Percentiles rank a stretch among this genome's conserved stretches.
Evolutionary conservation across 1,140 invertebrate species (phyloP).

Genomic region (Trissolcus basalis): DNA sequence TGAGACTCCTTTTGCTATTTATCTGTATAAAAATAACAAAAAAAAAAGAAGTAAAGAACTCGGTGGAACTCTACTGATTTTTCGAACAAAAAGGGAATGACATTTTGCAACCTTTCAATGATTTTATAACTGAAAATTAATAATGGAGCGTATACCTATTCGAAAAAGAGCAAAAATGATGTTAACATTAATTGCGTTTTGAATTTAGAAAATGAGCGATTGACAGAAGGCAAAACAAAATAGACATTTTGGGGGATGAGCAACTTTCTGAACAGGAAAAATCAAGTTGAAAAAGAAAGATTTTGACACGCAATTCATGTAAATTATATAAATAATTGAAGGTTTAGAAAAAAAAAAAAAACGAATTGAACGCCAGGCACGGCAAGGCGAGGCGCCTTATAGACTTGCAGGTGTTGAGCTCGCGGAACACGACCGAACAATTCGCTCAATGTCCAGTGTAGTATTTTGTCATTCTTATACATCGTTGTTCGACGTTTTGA

Average conservation of each 20-base stretch:
- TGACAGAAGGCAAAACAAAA: neutral
- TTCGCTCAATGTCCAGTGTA: constrained; percentile 51
- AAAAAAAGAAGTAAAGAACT: constrained; percentile 7
- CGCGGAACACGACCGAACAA: neutral
- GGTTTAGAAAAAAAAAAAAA: constrained; percentile 33
- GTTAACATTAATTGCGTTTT: constrained; percentile 42
- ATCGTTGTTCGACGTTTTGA: constrained; percentile 41
- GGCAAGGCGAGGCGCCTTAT: constrained; percentile 9
- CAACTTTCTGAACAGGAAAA: constrained; percentile 37
- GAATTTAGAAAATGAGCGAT: constrained; percentile 20
- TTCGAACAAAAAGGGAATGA: constrained; percentile 18
- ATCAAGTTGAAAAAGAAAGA: constrained; percentile 12
- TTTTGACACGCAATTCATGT: constrained; percentile 57
- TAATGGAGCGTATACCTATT: constrained; percentile 15
- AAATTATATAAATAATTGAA: constrained; percentile 59
- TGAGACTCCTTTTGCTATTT: constrained; percentile 27
- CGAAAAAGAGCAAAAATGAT: constrained; percentile 6
- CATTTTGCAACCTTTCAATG: constrained; percentile 41
- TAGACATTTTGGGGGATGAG: constrained; percentile 20
- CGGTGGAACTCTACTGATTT: constrained; percentile 28
- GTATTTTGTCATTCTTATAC: constrained; percentile 44
- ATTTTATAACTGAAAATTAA: constrained; percentile 35
- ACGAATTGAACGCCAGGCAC: constrained; percentile 6
- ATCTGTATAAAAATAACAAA: constrained; percentile 1
- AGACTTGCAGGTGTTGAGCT: neutral